Conservation (phyloP, 2,797 vertebrate genomes). For the Molossus molossus region DNA sequence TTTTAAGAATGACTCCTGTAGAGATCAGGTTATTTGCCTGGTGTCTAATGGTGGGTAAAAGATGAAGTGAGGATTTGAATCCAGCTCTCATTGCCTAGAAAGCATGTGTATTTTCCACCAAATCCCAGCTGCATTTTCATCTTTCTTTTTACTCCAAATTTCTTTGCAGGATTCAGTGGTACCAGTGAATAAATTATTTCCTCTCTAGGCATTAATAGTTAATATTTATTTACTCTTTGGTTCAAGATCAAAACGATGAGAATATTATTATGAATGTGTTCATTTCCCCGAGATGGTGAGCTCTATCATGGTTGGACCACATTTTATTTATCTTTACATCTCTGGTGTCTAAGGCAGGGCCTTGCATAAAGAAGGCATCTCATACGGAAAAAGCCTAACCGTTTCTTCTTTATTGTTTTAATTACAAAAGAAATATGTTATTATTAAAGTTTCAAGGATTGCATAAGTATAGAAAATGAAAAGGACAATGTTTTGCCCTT, state of each 20-base stretch:
- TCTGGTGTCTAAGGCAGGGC: not conserved
- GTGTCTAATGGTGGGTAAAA: not conserved
- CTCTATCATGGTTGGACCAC: not conserved
- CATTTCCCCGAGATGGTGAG: not conserved
- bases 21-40: not conserved
- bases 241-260: not conserved
- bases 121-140: not conserved
- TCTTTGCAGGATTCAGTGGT: not conserved
- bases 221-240: not conserved
- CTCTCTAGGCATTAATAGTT: not conserved
- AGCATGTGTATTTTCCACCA: not conserved
- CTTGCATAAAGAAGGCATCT: not conserved
- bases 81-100: not conserved
- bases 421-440: slow-evolving; percentile 1
- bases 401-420: slow-evolving; percentile 26
- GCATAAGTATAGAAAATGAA: not conserved
- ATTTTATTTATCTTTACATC: not conserved
- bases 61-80: not conserved
- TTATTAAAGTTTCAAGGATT: slow-evolving; percentile 33
- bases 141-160: slow-evolving; percentile 13
- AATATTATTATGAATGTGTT: not conserved
- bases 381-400: not conserved
- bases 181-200: not conserved
- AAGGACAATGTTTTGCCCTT: slow-evolving; percentile 16
- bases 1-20: not conserved